Percentiles rank a stretch among this genome's conserved stretches.
Conservation (phyloP, 2,888 invertebrate genomes). For the Ceriagrion tenellum region DNA sequence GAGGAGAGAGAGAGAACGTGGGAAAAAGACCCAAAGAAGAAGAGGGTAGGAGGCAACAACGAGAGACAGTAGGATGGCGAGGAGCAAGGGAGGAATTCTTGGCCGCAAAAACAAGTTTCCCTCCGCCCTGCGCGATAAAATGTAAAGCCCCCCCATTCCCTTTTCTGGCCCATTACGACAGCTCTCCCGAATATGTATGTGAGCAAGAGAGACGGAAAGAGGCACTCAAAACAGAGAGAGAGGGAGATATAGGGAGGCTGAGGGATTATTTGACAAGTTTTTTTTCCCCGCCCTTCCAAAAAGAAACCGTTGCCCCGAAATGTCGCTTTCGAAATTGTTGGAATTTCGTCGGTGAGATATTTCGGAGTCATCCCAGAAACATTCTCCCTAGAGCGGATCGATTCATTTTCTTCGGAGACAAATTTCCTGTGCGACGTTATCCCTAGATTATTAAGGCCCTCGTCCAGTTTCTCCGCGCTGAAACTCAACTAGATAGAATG, state of each 20-base stretch:
- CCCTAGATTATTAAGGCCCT: no score
- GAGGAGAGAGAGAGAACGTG: slow-evolving; percentile 1
- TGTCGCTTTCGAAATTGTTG: neutral
- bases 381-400: no score
- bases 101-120: neutral
- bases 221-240: neutral
- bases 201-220: neutral
- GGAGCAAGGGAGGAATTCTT: neutral
- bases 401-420: no score
- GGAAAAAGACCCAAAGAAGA: neutral
- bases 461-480: no score
- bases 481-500: no score
- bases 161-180: neutral
- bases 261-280: neutral
- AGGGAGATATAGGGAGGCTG: no score
- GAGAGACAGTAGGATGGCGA: neutral
- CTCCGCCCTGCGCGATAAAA: neutral
- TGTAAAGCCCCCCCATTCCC: neutral
- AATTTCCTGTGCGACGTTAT: no score
- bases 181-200: neutral
- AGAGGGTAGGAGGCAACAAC: neutral
- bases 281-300: neutral
- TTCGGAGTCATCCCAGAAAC: neutral
- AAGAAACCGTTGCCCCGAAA: neutral
- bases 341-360: neutral